These are phyloP conservation scores for Lasioglossum vierecki DNA, from an alignment of 2,888 invertebrate species.

Conservation along the genomic window DNA sequence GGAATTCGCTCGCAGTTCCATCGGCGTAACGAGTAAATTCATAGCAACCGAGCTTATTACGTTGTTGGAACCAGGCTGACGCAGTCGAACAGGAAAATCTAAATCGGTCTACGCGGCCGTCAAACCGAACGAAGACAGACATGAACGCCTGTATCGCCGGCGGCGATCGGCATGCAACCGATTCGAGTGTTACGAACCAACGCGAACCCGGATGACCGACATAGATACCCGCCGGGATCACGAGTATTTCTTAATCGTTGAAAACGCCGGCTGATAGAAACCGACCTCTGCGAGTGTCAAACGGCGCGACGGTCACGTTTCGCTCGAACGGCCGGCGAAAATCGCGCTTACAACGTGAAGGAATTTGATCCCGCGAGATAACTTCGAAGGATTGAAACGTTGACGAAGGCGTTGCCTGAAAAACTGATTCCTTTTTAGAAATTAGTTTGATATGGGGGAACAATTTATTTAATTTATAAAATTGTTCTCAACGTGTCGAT, in stretches of 20 bases:
- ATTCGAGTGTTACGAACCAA: conserved; percentile 21
- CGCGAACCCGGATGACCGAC: conserved; percentile 36
- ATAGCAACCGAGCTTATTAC: not conserved
- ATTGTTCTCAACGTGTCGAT: too few species aligned
- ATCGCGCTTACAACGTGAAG: not conserved
- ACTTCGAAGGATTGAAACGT: not conserved
- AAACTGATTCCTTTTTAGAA: not conserved
- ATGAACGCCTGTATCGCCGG: conserved; percentile 13
- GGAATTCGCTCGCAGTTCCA: too few species aligned
- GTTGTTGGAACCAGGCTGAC: not conserved
- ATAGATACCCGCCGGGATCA: conserved; percentile 40
- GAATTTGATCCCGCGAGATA: not conserved
- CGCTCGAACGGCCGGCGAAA: conserved; percentile 8
- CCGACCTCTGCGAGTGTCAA: not conserved
- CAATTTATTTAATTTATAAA: too few species aligned
- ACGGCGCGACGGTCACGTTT: conserved; percentile 13
- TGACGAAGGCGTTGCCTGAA: not conserved
- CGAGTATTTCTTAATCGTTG: conserved; percentile 34
- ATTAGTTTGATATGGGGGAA: too few species aligned
- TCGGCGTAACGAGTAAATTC: not conserved
- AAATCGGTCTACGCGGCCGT: conserved; percentile 2
- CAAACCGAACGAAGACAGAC: conserved; percentile 13
- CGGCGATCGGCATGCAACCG: not conserved
- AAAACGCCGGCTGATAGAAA: conserved; percentile 16
- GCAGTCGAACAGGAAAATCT: conserved; percentile 5